These are phyloP conservation scores for Porites lutea DNA, from an alignment of 64 coral and sea anemone species.

Conservation along the genomic window DNA sequence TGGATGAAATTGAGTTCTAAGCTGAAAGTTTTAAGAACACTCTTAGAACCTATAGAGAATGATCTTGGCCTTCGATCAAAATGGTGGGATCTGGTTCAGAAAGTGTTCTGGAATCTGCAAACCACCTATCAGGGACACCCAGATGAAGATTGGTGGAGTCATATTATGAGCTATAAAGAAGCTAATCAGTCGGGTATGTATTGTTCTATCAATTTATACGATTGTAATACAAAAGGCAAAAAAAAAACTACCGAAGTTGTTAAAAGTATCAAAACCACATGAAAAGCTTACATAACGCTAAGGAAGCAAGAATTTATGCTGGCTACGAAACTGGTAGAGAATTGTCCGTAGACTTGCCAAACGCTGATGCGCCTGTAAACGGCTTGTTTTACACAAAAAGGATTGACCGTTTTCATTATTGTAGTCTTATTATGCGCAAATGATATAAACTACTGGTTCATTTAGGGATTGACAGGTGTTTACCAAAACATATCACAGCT, in stretches of 20 bases:
- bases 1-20: constrained; percentile 69
- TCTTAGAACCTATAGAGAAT: constrained; percentile 51
- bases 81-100: constrained; percentile 48
- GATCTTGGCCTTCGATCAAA: constrained; percentile 25
- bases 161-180: constrained; percentile 36
- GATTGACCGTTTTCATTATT: too few species aligned
- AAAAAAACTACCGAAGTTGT: too few species aligned
- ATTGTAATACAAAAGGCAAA: too few species aligned
- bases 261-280: neutral
- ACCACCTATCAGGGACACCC: constrained; percentile 54
- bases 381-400: too few species aligned
- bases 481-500: too few species aligned
- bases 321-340: too few species aligned
- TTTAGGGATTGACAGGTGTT: too few species aligned
- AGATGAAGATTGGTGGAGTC: constrained; percentile 71
- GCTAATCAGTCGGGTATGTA: constrained; percentile 21
- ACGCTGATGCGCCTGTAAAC: too few species aligned
- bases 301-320: neutral
- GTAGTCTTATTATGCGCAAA: too few species aligned
- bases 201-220: neutral
- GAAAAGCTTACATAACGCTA: neutral
- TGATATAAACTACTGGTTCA: too few species aligned
- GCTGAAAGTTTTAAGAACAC: constrained; percentile 42
- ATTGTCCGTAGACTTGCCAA: too few species aligned
- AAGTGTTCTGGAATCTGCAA: constrained; percentile 64